Evolutionary conservation across 2,113 vertebrate genomes (phyloP), one percentile per base, ranked within the genome.

Genomic region (Tympanuchus pallidicinctus): DNA sequence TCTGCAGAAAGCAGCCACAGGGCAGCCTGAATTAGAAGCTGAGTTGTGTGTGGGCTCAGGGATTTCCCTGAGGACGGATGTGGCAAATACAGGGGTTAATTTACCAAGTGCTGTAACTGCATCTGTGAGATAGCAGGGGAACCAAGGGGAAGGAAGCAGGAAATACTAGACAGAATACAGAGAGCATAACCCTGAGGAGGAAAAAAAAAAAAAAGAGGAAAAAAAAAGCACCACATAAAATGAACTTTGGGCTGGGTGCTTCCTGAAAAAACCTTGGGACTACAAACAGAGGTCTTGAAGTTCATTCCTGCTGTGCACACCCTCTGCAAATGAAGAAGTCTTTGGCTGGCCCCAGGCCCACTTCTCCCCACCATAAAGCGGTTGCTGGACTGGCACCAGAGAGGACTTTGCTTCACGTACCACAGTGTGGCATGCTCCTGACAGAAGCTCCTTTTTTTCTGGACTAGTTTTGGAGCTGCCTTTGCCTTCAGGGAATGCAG

Each of bases 1-100:
- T 1, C 73, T 0, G 8, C 76, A 42, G 77, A 75, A 79, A 70
- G 17, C 57, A 70, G 70, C 30, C 8, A 0, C 70, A 32, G 0
- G 0, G 66, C 57, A 42, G 34, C 77, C 48, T 52, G 34, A 69
- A 45, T 84, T 75, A 95, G 90, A 64, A 90, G 70, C 73, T 76
- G 61, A 95, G 8, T 43, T 77, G 83, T 5, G 3, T 85, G 89
- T 20, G 70, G 88, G 80, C 86, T 52, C 82, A 92, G 96, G 95
- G 95, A 90, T 95, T 96, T 94, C 95, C 94, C 95, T 95, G 81
- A 90, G 91, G 95, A 92, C 81, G 86, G 94, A 96, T 96, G 95
- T 92, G 95, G 95, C 92, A 52, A 96, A 18, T 13, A 0, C 48
- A 82, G 91, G 66, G 66, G 47, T 86, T 90, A 40, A 84, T 78